Percentiles rank a stretch among this genome's conserved stretches.
Conservation (phyloP, 2,113 vertebrate genomes). For the Chaetops frenatus region DNA sequence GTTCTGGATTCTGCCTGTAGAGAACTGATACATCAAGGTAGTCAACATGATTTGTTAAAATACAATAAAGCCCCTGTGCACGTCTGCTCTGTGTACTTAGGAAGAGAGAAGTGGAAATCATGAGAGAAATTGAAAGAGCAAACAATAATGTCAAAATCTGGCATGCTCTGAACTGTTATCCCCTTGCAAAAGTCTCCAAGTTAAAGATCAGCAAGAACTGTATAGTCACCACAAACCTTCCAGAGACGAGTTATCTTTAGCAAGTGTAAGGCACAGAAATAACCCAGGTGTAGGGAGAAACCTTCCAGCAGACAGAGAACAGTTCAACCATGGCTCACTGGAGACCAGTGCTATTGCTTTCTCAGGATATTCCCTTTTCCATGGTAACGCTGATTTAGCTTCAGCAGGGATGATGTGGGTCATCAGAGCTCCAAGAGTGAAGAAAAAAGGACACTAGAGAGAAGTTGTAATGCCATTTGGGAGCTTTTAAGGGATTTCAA, state of each 20-base stretch:
- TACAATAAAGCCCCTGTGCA: neutral
- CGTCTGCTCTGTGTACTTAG: neutral
- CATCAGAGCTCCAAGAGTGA: neutral
- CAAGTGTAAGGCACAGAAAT: conserved; percentile 48
- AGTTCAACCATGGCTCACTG: neutral
- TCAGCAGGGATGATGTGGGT: neutral
- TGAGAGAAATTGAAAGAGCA: neutral
- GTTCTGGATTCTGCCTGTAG: neutral
- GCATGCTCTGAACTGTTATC: neutral
- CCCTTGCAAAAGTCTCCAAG: neutral
- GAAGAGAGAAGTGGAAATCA: neutral
- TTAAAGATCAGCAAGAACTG: neutral
- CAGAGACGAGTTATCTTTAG: neutral
- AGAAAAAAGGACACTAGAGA: neutral
- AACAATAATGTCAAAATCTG: neutral
- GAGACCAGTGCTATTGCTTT: neutral
- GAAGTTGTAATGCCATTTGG: neutral
- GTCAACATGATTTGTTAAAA: neutral
- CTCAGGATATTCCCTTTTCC: neutral
- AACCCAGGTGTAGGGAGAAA: neutral
- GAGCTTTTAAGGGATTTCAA: neutral
- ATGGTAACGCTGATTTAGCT: neutral
- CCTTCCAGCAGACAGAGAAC: neutral
- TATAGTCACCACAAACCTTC: neutral
- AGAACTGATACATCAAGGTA: neutral